phyloP scores from a whole-genome alignment of 2,113 vertebrate genomes.

The Megaceryle torquata region DNA sequence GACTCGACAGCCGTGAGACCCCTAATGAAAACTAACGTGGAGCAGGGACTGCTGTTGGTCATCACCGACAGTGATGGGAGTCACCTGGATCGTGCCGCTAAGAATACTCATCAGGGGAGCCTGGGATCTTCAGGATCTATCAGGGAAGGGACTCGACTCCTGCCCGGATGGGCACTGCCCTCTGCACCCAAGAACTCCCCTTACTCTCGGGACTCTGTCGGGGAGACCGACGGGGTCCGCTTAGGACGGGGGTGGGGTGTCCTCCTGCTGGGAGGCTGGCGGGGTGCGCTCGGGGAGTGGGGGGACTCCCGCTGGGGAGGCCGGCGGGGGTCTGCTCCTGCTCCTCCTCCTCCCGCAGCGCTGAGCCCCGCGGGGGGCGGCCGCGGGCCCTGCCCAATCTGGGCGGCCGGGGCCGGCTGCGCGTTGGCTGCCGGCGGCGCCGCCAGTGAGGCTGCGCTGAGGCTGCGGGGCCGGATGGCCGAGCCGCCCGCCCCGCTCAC shows the following conservation, averaged over 20 bases:
- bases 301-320: background rate
- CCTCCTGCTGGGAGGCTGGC: background rate
- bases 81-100: background rate
- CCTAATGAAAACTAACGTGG: background rate
- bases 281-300: too few species aligned
- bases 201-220: background rate
- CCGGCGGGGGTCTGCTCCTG: background rate
- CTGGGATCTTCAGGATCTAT: background rate
- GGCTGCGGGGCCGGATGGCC: constrained; percentile 66
- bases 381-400: constrained; percentile 59
- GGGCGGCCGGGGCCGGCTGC: background rate
- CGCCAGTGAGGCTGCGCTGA: constrained; percentile 74
- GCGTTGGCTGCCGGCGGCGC: constrained; percentile 39
- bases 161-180: background rate
- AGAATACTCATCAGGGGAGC: too few species aligned
- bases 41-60: background rate
- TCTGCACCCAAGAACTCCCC: background rate
- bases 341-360: background rate
- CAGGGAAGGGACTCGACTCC: background rate
- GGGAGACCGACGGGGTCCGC: background rate
- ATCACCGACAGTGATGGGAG: too few species aligned
- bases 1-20: background rate
- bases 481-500: constrained; percentile 66
- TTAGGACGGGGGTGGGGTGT: background rate
- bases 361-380: background rate